Percentiles rank a stretch among this genome's conserved stretches.
These are phyloP conservation scores for Calameuta idolon DNA, from an alignment of 2,888 invertebrate genomes.

Conservation along the genomic window DNA sequence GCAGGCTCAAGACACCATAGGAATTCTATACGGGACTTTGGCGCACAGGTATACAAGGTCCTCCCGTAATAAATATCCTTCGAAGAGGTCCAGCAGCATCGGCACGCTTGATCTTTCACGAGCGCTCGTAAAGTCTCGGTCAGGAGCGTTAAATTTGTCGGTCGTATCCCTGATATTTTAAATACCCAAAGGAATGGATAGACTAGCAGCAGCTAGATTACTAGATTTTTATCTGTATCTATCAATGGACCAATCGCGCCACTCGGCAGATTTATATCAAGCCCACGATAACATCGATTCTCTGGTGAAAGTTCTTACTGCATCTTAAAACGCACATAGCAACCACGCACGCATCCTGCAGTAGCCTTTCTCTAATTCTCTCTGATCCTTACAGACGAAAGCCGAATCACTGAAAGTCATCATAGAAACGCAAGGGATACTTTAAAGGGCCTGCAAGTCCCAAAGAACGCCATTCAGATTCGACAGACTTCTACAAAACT, in stretches of 20 bases:
- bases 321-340: neutral
- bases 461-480: neutral
- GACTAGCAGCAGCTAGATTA: neutral
- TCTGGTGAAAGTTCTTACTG: neutral
- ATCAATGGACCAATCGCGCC: neutral
- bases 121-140: conserved; percentile 52
- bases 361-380: neutral
- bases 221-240: neutral
- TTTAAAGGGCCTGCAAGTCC: neutral
- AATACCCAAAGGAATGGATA: neutral
- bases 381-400: too few relatives aligned
- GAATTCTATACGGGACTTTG: neutral
- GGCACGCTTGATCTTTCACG: conserved; percentile 54
- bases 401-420: too few relatives aligned
- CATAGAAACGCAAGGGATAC: neutral
- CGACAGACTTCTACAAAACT: neutral
- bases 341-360: neutral
- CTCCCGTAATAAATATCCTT: conserved; percentile 55
- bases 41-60: neutral
- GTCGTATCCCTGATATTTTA: conserved; percentile 12
- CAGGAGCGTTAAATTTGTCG: conserved; percentile 52
- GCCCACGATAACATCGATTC: neutral
- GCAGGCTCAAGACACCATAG: neutral
- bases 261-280: neutral
- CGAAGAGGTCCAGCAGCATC: conserved; percentile 46